Evolutionary conservation across 2,888 invertebrate species (phyloP).

Genomic region (Zeuzera pyrina): DNA sequence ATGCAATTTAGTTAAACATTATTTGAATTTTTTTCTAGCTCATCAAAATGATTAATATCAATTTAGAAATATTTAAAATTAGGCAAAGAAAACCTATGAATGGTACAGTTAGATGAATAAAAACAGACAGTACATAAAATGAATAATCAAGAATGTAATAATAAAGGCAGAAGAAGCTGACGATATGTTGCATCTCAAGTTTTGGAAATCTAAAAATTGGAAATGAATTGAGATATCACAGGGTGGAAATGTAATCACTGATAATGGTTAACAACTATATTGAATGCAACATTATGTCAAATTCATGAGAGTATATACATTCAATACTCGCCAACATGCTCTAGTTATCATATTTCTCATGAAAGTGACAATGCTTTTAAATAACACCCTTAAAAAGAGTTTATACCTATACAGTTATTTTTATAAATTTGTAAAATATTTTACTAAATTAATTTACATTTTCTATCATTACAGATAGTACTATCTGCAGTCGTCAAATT

Average conservation of each 20-base stretch:
- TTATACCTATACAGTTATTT: constrained; percentile 8
- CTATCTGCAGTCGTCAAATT: constrained; percentile 15
- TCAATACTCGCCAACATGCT: constrained; percentile 3
- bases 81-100: constrained; percentile 62
- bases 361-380: constrained; percentile 22
- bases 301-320: constrained; percentile 38
- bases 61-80: too few species aligned
- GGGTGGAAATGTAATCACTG: constrained; percentile 70
- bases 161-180: too few species aligned
- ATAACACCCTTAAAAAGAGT: constrained; percentile 13
- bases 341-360: constrained; percentile 13
- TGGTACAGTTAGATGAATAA: constrained; percentile 52
- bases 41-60: too few species aligned
- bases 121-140: constrained; percentile 32
- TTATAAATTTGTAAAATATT: constrained; percentile 8
- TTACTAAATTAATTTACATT: constrained; percentile 6
- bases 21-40: too few species aligned
- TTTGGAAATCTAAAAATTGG: neutral
- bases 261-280: constrained; percentile 51
- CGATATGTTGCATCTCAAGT: too few species aligned
- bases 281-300: constrained; percentile 32
- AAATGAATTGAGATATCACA: constrained; percentile 22
- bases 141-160: constrained; percentile 8
- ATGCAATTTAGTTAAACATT: too few species aligned
- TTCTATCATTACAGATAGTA: constrained; percentile 50